Conservation (phyloP, 2,888 invertebrate genomes). For the Anarsia innoxiella region DNA sequence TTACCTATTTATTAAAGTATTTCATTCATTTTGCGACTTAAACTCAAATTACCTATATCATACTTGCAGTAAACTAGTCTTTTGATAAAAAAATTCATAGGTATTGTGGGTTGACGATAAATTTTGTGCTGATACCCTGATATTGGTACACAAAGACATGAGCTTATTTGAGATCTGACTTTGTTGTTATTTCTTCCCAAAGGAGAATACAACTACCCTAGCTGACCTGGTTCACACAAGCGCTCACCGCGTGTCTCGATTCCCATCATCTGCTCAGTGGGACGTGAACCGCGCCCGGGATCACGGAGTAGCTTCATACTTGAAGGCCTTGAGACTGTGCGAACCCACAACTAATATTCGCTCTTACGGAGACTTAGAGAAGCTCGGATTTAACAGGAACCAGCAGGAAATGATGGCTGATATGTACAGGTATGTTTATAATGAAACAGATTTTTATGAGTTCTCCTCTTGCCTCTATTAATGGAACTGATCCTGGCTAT, state of each 20-base stretch:
- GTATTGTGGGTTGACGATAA: too few relatives aligned
- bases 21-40: not conserved
- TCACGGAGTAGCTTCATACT: constrained; percentile 86
- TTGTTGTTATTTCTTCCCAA: too few relatives aligned
- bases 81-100: too few relatives aligned
- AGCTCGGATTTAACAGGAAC: constrained; percentile 71
- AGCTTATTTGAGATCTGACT: too few relatives aligned
- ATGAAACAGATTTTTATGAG: too few relatives aligned
- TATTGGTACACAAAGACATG: too few relatives aligned
- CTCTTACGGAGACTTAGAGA: constrained; percentile 74
- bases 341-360: constrained; percentile 67
- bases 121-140: too few relatives aligned
- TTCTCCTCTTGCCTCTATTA: too few relatives aligned
- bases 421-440: constrained; percentile 80
- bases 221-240: constrained; percentile 78
- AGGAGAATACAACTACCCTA: constrained; percentile 76
- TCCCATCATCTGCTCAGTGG: constrained; percentile 64
- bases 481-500: too few relatives aligned
- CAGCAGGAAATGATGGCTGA: constrained; percentile 78
- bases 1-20: too few relatives aligned
- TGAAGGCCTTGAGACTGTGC: constrained; percentile 80
- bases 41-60: not conserved
- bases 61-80: too few relatives aligned
- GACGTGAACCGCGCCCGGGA: constrained; percentile 79
- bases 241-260: constrained; percentile 77